phyloP scores from a whole-genome alignment of 1,140 invertebrate species.

The Hormaphis cornu region DNA sequence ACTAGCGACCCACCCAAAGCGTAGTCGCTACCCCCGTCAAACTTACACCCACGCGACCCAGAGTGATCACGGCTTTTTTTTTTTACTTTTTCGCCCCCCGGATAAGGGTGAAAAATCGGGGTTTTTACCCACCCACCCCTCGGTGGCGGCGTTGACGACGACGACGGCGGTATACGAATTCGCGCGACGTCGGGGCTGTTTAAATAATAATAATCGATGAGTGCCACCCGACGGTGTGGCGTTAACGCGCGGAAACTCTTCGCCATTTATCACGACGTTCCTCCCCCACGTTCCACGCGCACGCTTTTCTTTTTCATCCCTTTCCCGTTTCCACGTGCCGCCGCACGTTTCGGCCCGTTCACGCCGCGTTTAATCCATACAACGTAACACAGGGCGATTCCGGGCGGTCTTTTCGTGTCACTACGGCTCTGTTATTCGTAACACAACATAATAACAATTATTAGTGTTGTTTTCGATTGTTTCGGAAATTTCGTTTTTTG shows the following conservation, averaged over 20 bases:
- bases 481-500: too few species aligned
- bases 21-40: too few species aligned
- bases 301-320: not conserved
- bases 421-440: too few species aligned
- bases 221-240: not conserved
- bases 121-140: too few species aligned
- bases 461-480: too few species aligned
- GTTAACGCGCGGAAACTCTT: constrained; percentile 23
- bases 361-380: not conserved
- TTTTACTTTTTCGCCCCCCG: too few species aligned
- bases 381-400: too few species aligned
- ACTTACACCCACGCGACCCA: too few species aligned
- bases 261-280: constrained; percentile 25
- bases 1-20: too few species aligned
- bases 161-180: not conserved
- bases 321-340: not conserved
- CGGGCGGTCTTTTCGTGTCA: too few species aligned
- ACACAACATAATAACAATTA: too few species aligned
- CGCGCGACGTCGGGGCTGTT: constrained; percentile 10
- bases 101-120: constrained; percentile 12
- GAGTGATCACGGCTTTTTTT: too few species aligned
- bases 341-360: not conserved
- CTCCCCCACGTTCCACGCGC: not conserved
- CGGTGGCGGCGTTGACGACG: not conserved
- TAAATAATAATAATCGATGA: constrained; percentile 29